These are phyloP conservation scores for Ormyrus nitidulus DNA, from an alignment of 2,888 invertebrate species.

Conservation along the genomic window DNA sequence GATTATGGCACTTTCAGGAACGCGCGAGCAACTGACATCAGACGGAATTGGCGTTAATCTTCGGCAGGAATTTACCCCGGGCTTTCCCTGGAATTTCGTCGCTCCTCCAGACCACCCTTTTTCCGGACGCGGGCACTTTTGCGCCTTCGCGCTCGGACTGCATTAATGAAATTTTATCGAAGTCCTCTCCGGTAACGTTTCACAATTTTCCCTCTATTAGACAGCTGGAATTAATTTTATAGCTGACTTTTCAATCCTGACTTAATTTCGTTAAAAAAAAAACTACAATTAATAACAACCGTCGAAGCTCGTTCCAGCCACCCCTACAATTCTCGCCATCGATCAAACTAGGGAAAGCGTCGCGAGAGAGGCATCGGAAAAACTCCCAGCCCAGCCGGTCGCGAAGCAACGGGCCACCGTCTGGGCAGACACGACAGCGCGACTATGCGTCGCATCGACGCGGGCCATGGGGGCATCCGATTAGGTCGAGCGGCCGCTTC, in stretches of 20 bases:
- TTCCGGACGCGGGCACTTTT: background rate
- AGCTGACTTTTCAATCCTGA: no score
- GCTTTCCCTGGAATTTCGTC: constrained; percentile 31
- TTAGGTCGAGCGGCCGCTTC: background rate
- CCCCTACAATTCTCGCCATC: no score
- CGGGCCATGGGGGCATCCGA: background rate
- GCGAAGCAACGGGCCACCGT: no score
- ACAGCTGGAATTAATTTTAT: no score
- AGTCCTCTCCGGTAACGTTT: background rate
- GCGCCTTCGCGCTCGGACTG: background rate
- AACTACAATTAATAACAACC: no score
- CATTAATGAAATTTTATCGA: background rate
- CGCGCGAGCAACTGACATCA: constrained; percentile 10
- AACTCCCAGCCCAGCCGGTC: no score
- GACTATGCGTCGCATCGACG: no score
- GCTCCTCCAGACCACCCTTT: background rate
- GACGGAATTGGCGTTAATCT: constrained; percentile 46
- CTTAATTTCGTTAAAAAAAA: no score
- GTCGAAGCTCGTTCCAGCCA: no score
- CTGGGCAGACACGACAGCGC: no score
- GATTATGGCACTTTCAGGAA: constrained; percentile 41
- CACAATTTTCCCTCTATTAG: background rate
- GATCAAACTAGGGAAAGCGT: no score
- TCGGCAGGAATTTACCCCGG: constrained; percentile 23
- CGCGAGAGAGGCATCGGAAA: no score